phyloP scores from a whole-genome alignment of 1,140 invertebrate genomes.

The Babylonia areolata region DNA sequence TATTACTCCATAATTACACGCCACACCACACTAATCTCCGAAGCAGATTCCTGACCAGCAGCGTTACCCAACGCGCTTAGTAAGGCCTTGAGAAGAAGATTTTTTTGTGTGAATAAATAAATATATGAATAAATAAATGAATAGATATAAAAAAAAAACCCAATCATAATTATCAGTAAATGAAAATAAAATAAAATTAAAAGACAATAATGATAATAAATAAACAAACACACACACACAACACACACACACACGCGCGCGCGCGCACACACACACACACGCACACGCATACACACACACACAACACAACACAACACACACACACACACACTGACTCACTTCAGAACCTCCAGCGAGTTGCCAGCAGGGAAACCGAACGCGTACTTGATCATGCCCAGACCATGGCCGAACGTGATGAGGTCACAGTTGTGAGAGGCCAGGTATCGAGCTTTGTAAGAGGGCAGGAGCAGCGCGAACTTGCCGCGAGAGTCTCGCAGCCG shows the following conservation, averaged over 20 bases:
- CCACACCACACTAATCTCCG: too few species aligned
- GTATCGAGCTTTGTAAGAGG: constrained; percentile 8
- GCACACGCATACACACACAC: neutral
- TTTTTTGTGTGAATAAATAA: too few species aligned
- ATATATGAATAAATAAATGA: too few species aligned
- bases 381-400: constrained; percentile 16
- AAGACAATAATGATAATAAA: too few species aligned
- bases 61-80: too few species aligned
- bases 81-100: too few species aligned
- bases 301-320: neutral
- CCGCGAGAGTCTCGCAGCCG: constrained; percentile 32
- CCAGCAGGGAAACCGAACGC: constrained; percentile 14
- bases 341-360: neutral
- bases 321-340: neutral
- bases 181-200: too few species aligned
- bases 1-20: too few species aligned
- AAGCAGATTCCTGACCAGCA: too few species aligned
- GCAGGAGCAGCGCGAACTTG: constrained; percentile 30
- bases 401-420: constrained; percentile 19
- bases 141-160: too few species aligned
- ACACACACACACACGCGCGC: neutral
- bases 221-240: too few species aligned
- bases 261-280: neutral
- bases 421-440: constrained; percentile 28
- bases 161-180: too few species aligned